Conservation (phyloP, 2,113 vertebrate species). For the Gallinago undulata region DNA sequence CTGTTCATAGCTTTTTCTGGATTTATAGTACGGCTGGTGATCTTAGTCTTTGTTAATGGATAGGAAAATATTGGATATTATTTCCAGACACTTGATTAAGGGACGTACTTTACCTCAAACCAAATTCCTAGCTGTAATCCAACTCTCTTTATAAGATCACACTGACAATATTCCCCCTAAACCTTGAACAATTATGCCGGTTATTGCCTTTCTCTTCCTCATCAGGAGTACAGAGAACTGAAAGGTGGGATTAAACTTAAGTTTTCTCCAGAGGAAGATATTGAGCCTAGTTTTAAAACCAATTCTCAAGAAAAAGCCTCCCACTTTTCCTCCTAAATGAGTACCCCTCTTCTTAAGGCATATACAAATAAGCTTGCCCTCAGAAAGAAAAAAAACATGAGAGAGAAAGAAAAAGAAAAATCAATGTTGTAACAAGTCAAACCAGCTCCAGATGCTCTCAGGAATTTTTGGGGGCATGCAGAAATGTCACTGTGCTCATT, state of each 20-base stretch:
- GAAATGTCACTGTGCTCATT: constrained; percentile 39
- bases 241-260: neutral
- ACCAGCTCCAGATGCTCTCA: constrained; percentile 14
- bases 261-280: neutral
- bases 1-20: neutral
- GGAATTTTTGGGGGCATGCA: neutral
- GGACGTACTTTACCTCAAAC: neutral
- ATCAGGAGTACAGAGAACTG: neutral
- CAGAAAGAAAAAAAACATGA: neutral
- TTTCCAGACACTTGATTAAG: neutral
- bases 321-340: neutral
- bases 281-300: neutral
- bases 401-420: neutral
- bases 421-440: neutral
- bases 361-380: neutral
- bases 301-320: neutral
- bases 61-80: neutral
- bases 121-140: neutral
- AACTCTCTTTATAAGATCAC: neutral
- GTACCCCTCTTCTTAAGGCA: neutral
- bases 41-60: neutral
- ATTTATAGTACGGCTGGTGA: neutral
- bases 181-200: neutral
- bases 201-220: neutral
- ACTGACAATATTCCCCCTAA: neutral